Evolutionary conservation across 2,113 vertebrate species (phyloP).

Genomic region (Stomatorhinus ivindoensis): DNA sequence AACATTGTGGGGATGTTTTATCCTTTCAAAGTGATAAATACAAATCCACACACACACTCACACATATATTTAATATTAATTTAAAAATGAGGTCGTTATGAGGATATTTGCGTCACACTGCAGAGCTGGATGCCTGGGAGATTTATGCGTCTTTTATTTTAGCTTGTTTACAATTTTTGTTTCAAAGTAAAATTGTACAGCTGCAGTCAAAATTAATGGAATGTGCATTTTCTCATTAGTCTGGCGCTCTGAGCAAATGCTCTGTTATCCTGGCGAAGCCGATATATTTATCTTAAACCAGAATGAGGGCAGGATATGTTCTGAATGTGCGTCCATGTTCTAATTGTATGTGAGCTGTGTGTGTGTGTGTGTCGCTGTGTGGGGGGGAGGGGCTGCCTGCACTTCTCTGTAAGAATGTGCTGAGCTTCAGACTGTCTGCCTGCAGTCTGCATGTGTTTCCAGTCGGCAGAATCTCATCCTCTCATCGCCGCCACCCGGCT

Average conservation of each 20-base stretch:
- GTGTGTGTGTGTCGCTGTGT: background rate
- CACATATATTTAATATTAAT: background rate
- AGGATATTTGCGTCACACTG: background rate
- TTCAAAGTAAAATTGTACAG: background rate
- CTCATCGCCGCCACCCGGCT: background rate
- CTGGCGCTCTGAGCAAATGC: background rate
- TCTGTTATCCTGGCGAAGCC: background rate
- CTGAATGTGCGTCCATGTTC: background rate
- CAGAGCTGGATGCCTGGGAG: background rate
- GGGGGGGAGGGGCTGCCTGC: background rate
- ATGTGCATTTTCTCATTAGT: background rate
- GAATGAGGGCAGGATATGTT: background rate
- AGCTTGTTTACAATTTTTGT: background rate
- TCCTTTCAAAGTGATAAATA: background rate
- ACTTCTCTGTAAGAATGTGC: background rate
- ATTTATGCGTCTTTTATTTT: background rate
- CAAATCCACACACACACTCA: background rate
- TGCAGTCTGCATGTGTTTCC: background rate
- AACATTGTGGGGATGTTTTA: too few species aligned
- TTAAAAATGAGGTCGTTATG: background rate
- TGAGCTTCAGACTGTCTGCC: background rate
- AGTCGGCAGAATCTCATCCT: slow-evolving; percentile 19
- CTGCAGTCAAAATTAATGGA: background rate
- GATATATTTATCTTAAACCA: background rate
- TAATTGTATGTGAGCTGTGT: background rate